These are phyloP conservation scores for Dascillus cervinus DNA, from an alignment of 2,888 invertebrate species.

Conservation along the genomic window DNA sequence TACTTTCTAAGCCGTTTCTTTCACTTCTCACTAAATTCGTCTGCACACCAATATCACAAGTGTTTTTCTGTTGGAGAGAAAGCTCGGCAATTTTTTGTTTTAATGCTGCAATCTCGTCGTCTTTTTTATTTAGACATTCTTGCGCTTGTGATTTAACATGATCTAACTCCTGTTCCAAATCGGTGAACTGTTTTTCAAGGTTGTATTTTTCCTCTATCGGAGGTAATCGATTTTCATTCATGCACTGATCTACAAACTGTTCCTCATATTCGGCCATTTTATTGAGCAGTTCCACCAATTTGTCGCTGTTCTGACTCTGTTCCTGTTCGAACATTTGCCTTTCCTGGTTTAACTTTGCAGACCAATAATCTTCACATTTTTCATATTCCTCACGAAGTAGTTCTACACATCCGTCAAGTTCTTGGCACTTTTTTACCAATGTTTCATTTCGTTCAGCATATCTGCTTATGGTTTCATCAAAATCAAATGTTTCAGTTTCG, in stretches of 20 bases:
- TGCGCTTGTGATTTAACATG: constrained; percentile 48
- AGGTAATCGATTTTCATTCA: constrained; percentile 51
- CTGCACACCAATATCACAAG: constrained; percentile 18
- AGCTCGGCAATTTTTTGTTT: constrained; percentile 45
- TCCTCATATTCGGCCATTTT: constrained; percentile 78
- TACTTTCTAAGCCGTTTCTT: constrained; percentile 22
- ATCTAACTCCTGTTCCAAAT: constrained; percentile 63
- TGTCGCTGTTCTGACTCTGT: constrained; percentile 67
- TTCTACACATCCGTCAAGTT: constrained; percentile 67
- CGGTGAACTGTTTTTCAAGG: constrained; percentile 63
- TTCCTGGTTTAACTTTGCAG: constrained; percentile 69
- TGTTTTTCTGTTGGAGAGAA: constrained; percentile 26
- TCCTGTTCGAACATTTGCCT: constrained; percentile 66
- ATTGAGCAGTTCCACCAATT: constrained; percentile 61
- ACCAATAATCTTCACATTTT: constrained; percentile 83
- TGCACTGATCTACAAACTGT: constrained; percentile 51
- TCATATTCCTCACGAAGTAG: constrained; percentile 71
- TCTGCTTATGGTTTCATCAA: constrained; percentile 26
- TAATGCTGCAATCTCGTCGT: constrained; percentile 48
- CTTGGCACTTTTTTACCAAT: constrained; percentile 49
- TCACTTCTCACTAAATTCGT: constrained; percentile 19
- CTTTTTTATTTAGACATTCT: constrained; percentile 48
- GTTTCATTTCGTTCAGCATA: constrained; percentile 41
- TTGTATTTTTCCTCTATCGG: constrained; percentile 70
- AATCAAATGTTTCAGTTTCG: constrained; percentile 30